These are phyloP conservation scores for Molanna angustata DNA, from an alignment of 2,888 invertebrate species.

Conservation along the genomic window DNA sequence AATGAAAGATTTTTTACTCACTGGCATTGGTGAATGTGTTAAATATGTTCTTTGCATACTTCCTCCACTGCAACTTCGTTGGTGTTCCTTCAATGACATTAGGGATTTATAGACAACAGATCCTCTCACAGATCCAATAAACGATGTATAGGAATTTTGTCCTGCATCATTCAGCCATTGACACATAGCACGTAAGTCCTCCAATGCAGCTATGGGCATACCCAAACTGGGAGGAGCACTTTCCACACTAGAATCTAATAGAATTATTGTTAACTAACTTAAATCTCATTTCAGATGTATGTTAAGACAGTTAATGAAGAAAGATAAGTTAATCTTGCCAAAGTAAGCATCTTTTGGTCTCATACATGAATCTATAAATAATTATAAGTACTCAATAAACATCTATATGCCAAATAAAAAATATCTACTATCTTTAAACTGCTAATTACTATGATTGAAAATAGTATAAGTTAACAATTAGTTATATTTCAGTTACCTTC, in stretches of 20 bases:
- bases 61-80: slow-evolving; percentile 57
- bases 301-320: no score
- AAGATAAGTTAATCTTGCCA: no score
- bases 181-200: slow-evolving; percentile 75
- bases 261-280: neutral
- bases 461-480: no score
- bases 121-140: slow-evolving; percentile 59
- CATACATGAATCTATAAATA: no score
- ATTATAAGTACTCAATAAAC: no score
- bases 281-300: no score
- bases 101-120: slow-evolving; percentile 73
- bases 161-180: slow-evolving; percentile 75
- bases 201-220: slow-evolving; percentile 43
- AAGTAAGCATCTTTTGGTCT: no score
- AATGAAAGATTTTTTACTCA: no score
- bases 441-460: no score
- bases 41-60: slow-evolving; percentile 29
- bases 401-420: no score
- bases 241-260: slow-evolving; percentile 49
- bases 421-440: no score
- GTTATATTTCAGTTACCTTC: slow-evolving; percentile 66
- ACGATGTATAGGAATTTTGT: slow-evolving; percentile 41
- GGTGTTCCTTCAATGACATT: slow-evolving; percentile 74
- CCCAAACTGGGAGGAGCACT: slow-evolving; percentile 37
- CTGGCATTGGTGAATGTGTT: slow-evolving; percentile 34